Percentiles rank a stretch among this genome's conserved stretches.
These are phyloP conservation scores for Schrankia costaestrigalis DNA, from an alignment of 2,888 invertebrate species.

Conservation along the genomic window DNA sequence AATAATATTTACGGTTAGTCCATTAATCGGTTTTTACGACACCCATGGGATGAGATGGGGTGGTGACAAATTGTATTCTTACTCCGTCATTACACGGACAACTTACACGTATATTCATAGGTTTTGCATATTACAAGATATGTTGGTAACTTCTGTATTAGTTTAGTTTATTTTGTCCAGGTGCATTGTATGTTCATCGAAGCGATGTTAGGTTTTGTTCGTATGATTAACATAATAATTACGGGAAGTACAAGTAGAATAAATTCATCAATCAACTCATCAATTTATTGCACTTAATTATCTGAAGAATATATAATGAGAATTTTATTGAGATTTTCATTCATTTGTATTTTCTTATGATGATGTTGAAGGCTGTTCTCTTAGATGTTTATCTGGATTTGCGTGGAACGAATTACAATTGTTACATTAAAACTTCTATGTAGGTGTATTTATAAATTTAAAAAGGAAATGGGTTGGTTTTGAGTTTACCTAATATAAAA, in stretches of 20 bases:
- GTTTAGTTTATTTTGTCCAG: constrained; percentile 38
- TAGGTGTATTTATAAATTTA: no score
- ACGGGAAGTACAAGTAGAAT: constrained; percentile 34
- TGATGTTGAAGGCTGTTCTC: no score
- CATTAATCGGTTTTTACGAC: no score
- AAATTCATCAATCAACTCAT: constrained; percentile 41
- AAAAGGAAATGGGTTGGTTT: no score
- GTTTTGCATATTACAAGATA: constrained; percentile 21
- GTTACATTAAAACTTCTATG: background rate
- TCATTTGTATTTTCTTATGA: constrained; percentile 6
- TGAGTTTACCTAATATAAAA: no score
- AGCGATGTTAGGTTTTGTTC: constrained; percentile 28
- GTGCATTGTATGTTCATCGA: constrained; percentile 25
- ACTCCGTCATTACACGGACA: no score
- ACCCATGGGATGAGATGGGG: no score
- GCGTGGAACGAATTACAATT: no score
- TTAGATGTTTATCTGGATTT: no score
- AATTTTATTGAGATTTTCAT: constrained; percentile 19
- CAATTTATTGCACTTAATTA: constrained; percentile 32
- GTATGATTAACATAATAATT: constrained; percentile 37
- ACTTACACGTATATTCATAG: no score
- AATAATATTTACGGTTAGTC: no score
- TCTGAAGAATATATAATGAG: constrained; percentile 33
- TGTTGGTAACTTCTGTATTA: constrained; percentile 24
- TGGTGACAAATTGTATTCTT: no score